Evolutionary conservation across 2,113 vertebrate species (phyloP).

Genomic region (Sylvilagus bachmani): DNA sequence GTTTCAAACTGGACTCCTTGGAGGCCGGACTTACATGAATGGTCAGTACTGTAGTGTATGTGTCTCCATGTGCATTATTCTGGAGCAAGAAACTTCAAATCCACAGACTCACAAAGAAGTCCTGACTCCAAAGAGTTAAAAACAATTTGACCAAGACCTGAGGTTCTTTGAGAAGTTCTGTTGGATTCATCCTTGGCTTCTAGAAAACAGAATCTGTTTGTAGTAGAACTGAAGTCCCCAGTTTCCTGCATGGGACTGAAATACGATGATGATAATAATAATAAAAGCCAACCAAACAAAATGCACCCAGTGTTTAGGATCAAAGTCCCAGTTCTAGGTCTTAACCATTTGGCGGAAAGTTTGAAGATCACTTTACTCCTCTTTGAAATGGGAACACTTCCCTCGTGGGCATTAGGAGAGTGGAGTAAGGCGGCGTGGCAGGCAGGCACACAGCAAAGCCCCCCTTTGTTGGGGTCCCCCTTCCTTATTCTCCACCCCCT

Average conservation of each 20-base stretch:
- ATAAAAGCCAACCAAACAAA: neutral
- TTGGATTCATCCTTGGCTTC: neutral
- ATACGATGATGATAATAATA: neutral
- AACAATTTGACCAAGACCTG: neutral
- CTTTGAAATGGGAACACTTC: neutral
- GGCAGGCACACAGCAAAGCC: neutral
- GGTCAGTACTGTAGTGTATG: neutral
- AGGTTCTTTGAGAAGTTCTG: neutral
- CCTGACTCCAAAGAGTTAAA: neutral
- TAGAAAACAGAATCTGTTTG: slow-evolving; percentile 43
- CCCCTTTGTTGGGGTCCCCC: neutral
- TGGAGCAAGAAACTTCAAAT: neutral
- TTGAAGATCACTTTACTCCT: neutral
- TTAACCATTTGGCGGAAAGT: neutral
- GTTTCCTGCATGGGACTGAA: neutral
- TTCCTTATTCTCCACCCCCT: neutral
- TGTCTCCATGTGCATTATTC: neutral
- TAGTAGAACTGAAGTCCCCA: neutral
- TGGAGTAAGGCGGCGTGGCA: neutral
- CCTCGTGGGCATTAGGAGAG: neutral
- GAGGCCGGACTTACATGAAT: too few species aligned
- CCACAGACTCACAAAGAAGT: neutral
- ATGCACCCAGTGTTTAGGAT: neutral
- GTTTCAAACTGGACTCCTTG: neutral
- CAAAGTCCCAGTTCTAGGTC: neutral